phyloP scores from a whole-genome alignment of 2,113 vertebrate species.

The Archilochus colubris region DNA sequence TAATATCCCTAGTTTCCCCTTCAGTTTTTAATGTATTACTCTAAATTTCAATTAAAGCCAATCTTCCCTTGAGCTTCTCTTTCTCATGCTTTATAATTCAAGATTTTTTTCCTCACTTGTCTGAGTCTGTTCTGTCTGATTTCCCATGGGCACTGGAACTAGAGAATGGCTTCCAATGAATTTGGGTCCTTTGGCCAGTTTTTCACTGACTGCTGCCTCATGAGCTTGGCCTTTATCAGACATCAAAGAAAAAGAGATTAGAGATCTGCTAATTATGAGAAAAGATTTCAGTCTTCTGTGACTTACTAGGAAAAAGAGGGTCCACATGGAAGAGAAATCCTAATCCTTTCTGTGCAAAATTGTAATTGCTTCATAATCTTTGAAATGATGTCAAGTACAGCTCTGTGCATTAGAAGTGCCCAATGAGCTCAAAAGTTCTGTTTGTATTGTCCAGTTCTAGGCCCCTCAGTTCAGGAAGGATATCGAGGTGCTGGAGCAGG shows the following conservation, averaged over 20 bases:
- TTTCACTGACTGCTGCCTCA: background rate
- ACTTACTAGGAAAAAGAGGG: background rate
- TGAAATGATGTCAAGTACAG: background rate
- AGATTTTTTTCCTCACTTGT: no score
- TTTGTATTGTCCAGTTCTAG: background rate
- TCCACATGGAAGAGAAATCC: background rate
- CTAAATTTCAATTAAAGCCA: no score
- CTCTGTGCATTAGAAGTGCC: background rate
- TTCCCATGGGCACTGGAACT: background rate
- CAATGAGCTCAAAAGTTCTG: background rate
- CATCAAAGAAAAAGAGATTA: constrained; percentile 22
- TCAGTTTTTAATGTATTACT: no score
- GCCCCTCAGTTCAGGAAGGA: no score
- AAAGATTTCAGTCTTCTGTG: background rate
- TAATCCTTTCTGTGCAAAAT: background rate
- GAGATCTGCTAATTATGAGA: background rate
- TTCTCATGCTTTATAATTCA: no score
- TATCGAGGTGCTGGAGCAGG: no score
- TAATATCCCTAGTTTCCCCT: no score
- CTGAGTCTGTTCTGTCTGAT: no score
- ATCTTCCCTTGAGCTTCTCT: no score
- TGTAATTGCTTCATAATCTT: background rate
- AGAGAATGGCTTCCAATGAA: background rate
- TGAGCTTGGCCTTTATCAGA: background rate
- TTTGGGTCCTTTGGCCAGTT: background rate